Conservation (phyloP, 2,888 invertebrate species). For the Tholera decimalis region DNA sequence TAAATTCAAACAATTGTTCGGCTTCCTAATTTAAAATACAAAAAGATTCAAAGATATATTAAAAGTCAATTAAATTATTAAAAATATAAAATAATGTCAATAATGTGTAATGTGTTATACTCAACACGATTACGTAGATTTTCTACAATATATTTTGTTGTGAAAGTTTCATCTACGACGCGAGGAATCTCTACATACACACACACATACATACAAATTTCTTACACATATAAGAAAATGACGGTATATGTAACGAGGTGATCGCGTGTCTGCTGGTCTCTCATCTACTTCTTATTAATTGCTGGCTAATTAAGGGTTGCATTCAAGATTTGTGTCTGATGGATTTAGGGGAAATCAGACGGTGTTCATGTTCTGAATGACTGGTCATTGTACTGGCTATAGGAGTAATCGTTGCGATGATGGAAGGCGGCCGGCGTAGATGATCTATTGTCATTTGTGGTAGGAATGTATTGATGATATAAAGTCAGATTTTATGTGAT, state of each 20-base stretch:
- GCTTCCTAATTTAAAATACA: too few species aligned
- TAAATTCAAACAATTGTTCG: too few species aligned
- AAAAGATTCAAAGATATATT: too few species aligned
- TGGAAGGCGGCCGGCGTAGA: background rate
- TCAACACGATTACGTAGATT: slow-evolving; percentile 3
- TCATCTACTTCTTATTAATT: slow-evolving; percentile 8
- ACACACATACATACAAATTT: background rate
- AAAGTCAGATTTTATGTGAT: too few species aligned
- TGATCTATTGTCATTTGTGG: background rate
- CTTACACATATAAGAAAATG: slow-evolving; percentile 20
- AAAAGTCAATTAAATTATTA: too few species aligned
- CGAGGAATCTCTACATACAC: slow-evolving; percentile 32
- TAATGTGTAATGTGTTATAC: too few species aligned
- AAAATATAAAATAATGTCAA: too few species aligned
- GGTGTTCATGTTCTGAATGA: slow-evolving; percentile 4
- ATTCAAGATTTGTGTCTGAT: slow-evolving; percentile 15
- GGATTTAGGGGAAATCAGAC: slow-evolving; percentile 9
- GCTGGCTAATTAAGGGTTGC: slow-evolving; percentile 49
- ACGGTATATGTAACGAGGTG: slow-evolving; percentile 24
- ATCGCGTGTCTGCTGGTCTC: slow-evolving; percentile 46
- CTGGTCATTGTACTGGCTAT: slow-evolving; percentile 20
- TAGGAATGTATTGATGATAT: background rate
- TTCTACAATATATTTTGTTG: slow-evolving; percentile 49
- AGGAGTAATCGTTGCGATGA: slow-evolving; percentile 23
- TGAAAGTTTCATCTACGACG: slow-evolving; percentile 45